Conservation (phyloP, 2,113 vertebrate genomes). For the Oncorhynchus kisutch region DNA sequence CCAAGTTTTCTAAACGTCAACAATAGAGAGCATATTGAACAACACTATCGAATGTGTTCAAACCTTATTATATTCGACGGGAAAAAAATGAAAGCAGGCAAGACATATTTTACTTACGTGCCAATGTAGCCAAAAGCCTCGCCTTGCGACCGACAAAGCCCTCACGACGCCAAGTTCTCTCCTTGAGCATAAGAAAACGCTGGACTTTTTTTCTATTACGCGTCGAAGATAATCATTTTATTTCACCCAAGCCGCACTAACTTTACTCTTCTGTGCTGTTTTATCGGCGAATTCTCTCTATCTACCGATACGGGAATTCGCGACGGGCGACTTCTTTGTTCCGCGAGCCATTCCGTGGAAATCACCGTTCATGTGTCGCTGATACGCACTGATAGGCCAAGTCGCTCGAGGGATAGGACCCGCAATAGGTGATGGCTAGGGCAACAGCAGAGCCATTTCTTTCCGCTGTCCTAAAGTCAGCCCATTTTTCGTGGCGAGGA, state of each 20-base stretch:
- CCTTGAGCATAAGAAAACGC: neutral
- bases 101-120: constrained; percentile 2
- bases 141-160: constrained; percentile 20
- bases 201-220: neutral
- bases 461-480: too few relatives aligned
- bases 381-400: constrained; percentile 65
- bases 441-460: neutral
- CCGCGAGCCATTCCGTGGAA: constrained; percentile 45
- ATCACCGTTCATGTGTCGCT: constrained; percentile 52
- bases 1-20: constrained; percentile 4
- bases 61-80: neutral
- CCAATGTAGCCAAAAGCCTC: constrained; percentile 15
- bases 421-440: constrained; percentile 56
- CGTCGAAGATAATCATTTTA: neutral
- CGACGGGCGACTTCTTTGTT: constrained; percentile 60
- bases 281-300: neutral
- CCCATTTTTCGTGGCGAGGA: too few relatives aligned
- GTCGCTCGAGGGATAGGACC: constrained; percentile 51
- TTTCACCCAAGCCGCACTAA: neutral
- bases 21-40: neutral
- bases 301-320: neutral
- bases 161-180: constrained; percentile 48
- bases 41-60: neutral
- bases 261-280: neutral
- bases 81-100: neutral